A percentile compares a stretch with the other conserved stretches of the same genome.
phyloP scores from a whole-genome alignment of 2,888 invertebrate genomes.

The Reticulitermes lucifugus region DNA sequence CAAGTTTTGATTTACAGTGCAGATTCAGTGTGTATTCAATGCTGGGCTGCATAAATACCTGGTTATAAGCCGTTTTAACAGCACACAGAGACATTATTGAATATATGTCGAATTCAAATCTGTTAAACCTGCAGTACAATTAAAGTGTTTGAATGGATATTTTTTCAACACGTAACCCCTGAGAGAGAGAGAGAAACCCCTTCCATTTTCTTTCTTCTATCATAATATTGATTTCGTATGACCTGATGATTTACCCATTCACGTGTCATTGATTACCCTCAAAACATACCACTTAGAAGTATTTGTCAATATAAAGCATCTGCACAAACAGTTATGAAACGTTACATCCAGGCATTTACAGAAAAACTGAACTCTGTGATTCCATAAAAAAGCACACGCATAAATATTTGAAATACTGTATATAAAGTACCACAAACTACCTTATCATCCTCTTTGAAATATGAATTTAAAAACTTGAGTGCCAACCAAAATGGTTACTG shows the following conservation, averaged over 20 bases:
- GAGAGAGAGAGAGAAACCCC: too few relatives aligned
- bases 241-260: too few relatives aligned
- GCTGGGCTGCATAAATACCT: not conserved
- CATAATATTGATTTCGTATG: too few relatives aligned
- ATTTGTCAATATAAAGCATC: not conserved
- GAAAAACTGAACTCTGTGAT: not conserved
- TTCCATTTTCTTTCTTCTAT: too few relatives aligned
- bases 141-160: too few relatives aligned
- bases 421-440: slow-evolving; percentile 25
- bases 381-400: not conserved
- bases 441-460: slow-evolving; percentile 28
- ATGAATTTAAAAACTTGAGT: slow-evolving; percentile 28
- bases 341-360: not conserved
- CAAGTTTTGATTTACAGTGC: not conserved
- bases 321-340: not conserved
- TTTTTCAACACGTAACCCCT: too few relatives aligned
- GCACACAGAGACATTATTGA: not conserved
- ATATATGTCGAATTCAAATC: too few relatives aligned
- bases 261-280: too few relatives aligned
- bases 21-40: not conserved
- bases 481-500: slow-evolving; percentile 33
- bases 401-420: not conserved
- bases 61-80: not conserved
- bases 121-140: too few relatives aligned
- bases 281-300: not conserved